phyloP scores from a whole-genome alignment of 2,797 vertebrate genomes.

The Mastacembelus armatus region DNA sequence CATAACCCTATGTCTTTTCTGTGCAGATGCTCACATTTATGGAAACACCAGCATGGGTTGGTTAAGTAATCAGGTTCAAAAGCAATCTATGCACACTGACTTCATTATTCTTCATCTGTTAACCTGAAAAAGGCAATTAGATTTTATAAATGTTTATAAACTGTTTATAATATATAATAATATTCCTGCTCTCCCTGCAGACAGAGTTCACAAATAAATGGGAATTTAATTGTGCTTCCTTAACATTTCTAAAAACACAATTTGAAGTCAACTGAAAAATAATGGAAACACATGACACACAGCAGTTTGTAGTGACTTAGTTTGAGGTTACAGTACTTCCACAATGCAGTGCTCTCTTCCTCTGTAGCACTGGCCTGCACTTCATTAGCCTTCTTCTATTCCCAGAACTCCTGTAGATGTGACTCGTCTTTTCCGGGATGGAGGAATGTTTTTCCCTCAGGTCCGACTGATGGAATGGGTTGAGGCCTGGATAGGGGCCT shows the following conservation, averaged over 20 bases:
- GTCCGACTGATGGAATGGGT: conserved; percentile 75
- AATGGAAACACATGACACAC: not conserved
- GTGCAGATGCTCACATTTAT: not conserved
- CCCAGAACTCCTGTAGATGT: conserved; percentile 81
- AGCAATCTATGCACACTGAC: not conserved
- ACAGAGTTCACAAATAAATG: conserved; percentile 12
- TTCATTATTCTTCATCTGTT: not conserved
- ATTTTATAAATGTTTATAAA: not conserved
- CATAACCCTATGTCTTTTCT: not conserved
- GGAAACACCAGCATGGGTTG: not conserved
- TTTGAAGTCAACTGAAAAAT: not conserved
- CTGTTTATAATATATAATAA: too few species aligned
- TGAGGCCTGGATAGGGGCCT: conserved; percentile 72
- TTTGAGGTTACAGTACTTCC: conserved; percentile 41
- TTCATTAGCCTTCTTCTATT: conserved; percentile 82
- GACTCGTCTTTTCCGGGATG: conserved; percentile 82
- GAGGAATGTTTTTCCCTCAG: conserved; percentile 80
- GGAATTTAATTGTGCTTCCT: conserved; percentile 8
- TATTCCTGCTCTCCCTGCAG: too few species aligned
- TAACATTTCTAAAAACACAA: not conserved
- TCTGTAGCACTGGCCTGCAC: conserved; percentile 73
- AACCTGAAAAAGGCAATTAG: not conserved
- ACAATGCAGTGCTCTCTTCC: conserved; percentile 44
- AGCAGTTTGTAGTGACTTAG: conserved; percentile 13
- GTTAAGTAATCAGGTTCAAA: not conserved